Evolutionary conservation across 1,140 invertebrate species (phyloP).

Genomic region (Conopomorpha cramerella): DNA sequence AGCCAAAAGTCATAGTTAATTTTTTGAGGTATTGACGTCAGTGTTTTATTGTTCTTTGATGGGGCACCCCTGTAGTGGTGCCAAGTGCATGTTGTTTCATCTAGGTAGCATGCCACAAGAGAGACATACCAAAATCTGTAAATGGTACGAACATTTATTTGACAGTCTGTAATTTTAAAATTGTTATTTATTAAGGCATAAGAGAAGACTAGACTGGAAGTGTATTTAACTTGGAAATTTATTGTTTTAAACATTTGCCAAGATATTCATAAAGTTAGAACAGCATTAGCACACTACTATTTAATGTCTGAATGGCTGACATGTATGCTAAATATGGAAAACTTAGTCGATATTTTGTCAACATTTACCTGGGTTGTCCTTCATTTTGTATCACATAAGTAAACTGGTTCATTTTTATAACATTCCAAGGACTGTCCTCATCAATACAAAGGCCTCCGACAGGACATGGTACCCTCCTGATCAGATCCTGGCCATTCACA

Average conservation of each 20-base stretch:
- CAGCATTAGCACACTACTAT: too few species aligned
- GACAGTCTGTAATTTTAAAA: too few species aligned
- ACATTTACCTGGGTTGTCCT: slow-evolving; percentile 85
- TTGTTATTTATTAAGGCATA: too few species aligned
- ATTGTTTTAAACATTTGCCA: too few species aligned
- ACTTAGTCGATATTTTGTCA: too few species aligned
- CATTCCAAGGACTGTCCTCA: slow-evolving; percentile 84
- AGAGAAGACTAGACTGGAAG: too few species aligned
- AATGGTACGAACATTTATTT: too few species aligned
- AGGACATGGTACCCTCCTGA: slow-evolving; percentile 87
- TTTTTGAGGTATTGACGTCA: slow-evolving; percentile 28
- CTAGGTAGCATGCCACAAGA: slow-evolving; percentile 88
- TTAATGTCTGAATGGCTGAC: too few species aligned
- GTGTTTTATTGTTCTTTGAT: slow-evolving; percentile 21
- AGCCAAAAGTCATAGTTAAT: slow-evolving; percentile 94
- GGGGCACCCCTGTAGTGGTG: slow-evolving; percentile 65
- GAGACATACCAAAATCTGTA: slow-evolving; percentile 95
- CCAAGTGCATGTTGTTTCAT: slow-evolving; percentile 80
- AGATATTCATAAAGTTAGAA: too few species aligned
- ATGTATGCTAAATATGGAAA: too few species aligned
- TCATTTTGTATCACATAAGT: slow-evolving; percentile 91
- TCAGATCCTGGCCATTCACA: slow-evolving; percentile 83
- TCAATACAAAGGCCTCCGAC: slow-evolving; percentile 79
- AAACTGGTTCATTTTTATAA: slow-evolving; percentile 88
- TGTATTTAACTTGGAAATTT: too few species aligned